Conservation (phyloP, 2,797 vertebrate genomes). For the Fratercula arctica region DNA sequence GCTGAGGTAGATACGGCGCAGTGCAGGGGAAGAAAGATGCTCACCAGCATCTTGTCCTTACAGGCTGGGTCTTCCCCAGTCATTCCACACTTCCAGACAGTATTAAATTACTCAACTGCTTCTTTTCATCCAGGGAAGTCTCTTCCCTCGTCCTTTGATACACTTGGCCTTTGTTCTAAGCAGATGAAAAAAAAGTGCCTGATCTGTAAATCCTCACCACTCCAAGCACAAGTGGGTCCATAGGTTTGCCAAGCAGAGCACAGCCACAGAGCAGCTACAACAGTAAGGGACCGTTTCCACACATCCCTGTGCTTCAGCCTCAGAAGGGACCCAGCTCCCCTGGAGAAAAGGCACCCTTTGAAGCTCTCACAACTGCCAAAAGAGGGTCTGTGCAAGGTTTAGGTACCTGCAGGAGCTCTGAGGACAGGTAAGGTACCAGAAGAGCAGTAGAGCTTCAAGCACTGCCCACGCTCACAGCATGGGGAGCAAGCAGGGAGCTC, state of each 20-base stretch:
- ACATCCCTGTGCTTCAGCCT: accelerated
- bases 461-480: accelerated
- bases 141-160: neutral
- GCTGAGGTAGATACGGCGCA: slow-evolving; percentile 18
- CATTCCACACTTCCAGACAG: accelerated
- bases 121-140: neutral
- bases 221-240: accelerated
- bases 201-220: neutral
- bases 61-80: neutral
- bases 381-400: neutral
- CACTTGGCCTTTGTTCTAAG: neutral
- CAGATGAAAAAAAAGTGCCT: neutral
- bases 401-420: neutral
- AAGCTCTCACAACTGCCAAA: neutral
- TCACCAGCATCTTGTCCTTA: neutral
- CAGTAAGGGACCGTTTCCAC: neutral
- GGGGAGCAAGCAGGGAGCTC: neutral
- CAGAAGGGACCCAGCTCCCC: neutral
- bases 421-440: neutral
- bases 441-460: neutral
- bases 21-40: neutral
- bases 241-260: neutral
- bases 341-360: accelerated
- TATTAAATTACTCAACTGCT: neutral
- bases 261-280: neutral